Evolutionary conservation across 2,888 invertebrate species (phyloP).

Genomic region (Linyphia triangularis): DNA sequence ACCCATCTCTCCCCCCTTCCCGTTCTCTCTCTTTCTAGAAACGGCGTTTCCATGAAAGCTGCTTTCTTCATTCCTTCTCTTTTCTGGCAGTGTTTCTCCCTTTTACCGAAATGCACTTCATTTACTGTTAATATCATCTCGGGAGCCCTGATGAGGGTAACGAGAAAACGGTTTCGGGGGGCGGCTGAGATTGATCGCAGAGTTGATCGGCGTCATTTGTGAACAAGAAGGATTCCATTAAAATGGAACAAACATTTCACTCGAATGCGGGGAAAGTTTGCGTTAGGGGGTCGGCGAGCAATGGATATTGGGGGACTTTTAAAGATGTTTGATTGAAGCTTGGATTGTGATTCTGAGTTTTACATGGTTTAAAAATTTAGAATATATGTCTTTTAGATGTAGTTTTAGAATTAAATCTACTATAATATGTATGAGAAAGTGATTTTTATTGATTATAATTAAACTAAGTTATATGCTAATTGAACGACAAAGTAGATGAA

Average conservation of each 20-base stretch:
- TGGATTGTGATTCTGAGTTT: no score
- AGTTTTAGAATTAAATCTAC: no score
- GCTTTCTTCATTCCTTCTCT: neutral
- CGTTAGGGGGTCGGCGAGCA: conserved; percentile 23
- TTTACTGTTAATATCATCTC: neutral
- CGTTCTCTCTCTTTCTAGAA: neutral
- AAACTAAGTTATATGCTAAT: no score
- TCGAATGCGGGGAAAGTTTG: conserved; percentile 26
- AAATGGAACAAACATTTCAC: conserved; percentile 72
- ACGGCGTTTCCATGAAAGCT: neutral
- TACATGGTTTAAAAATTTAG: no score
- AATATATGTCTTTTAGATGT: no score
- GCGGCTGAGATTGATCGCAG: conserved; percentile 30
- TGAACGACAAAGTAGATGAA: no score
- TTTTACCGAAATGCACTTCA: no score
- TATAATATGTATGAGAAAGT: no score
- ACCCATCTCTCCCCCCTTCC: neutral
- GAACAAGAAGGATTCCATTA: conserved; percentile 75
- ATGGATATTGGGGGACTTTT: conserved; percentile 4
- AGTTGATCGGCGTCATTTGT: conserved; percentile 72
- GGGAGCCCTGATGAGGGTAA: conserved; percentile 59
- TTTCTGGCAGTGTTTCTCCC: no score
- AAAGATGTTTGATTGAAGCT: neutral
- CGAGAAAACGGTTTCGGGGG: conserved; percentile 18
- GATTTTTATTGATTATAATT: no score